Evolutionary conservation across 1,140 invertebrate genomes (phyloP).

Genomic region (Ips nitidus): DNA sequence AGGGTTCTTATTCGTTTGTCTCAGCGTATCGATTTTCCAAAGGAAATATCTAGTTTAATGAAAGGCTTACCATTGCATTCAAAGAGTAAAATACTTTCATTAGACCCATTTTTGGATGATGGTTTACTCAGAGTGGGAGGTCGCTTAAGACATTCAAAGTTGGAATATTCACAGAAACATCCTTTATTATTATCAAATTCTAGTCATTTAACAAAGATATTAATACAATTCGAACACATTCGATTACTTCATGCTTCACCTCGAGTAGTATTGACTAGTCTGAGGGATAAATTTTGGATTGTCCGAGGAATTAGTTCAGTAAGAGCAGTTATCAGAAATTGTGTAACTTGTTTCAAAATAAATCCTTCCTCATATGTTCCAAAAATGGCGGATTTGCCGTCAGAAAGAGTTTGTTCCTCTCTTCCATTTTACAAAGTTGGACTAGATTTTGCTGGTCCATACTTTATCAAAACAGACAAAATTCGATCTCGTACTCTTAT

Average conservation of each 20-base stretch:
- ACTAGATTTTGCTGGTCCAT: slow-evolving; percentile 14
- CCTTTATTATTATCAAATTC: slow-evolving; percentile 43
- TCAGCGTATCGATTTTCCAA: slow-evolving; percentile 7
- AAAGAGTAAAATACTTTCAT: slow-evolving; percentile 9
- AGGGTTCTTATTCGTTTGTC: slow-evolving; percentile 6
- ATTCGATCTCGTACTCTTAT: neutral
- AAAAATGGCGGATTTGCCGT: slow-evolving; percentile 6
- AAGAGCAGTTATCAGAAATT: neutral
- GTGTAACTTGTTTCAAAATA: too few species aligned
- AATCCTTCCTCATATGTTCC: neutral
- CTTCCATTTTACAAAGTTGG: slow-evolving; percentile 3
- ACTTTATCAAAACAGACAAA: slow-evolving; percentile 1
- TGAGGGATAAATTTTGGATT: slow-evolving; percentile 9
- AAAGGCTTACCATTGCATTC: neutral
- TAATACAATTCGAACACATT: neutral
- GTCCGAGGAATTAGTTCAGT: slow-evolving; percentile 8
- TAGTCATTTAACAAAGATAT: neutral
- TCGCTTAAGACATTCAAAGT: slow-evolving; percentile 40
- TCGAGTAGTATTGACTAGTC: neutral
- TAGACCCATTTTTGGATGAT: slow-evolving; percentile 50
- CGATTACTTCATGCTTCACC: neutral
- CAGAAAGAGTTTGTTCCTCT: neutral
- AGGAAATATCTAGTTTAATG: slow-evolving; percentile 12
- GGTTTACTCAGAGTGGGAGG: slow-evolving; percentile 52
- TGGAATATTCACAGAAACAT: slow-evolving; percentile 42